phyloP scores from a whole-genome alignment of 2,113 vertebrate genomes.

The Brachypodius melanocephalos region DNA sequence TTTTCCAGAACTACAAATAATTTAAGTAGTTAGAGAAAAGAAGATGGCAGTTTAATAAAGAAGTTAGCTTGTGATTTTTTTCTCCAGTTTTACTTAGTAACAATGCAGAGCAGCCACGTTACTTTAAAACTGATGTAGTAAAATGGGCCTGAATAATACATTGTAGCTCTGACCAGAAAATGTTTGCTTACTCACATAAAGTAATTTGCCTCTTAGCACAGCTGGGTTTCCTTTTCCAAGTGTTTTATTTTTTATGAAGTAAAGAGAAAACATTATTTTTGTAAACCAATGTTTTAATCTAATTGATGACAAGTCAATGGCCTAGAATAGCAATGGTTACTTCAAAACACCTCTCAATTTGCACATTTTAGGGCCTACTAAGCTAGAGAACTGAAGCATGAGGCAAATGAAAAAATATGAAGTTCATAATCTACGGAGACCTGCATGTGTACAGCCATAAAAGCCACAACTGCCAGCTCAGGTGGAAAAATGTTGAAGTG shows the following conservation, averaged over 20 bases:
- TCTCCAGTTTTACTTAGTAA: slow-evolving; percentile 68
- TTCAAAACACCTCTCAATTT: slow-evolving; percentile 89
- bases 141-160: slow-evolving; percentile 92
- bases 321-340: slow-evolving; percentile 83
- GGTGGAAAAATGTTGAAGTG: slow-evolving; percentile 98
- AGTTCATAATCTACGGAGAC: slow-evolving; percentile 83
- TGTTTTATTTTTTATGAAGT: slow-evolving; percentile 96
- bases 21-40: neutral
- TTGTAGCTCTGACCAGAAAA: slow-evolving; percentile 86
- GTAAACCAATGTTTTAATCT: slow-evolving; percentile 87
- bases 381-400: slow-evolving; percentile 88
- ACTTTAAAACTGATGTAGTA: slow-evolving; percentile 84
- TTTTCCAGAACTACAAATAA: neutral
- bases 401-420: slow-evolving; percentile 85
- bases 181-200: slow-evolving; percentile 91
- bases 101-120: slow-evolving; percentile 71
- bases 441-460: slow-evolving; percentile 84
- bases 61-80: slow-evolving; percentile 33
- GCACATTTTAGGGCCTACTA: slow-evolving; percentile 91
- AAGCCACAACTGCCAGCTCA: slow-evolving; percentile 97
- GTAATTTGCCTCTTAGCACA: slow-evolving; percentile 90
- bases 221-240: slow-evolving; percentile 88
- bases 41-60: neutral
- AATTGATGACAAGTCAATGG: slow-evolving; percentile 86
- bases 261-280: slow-evolving; percentile 86